Evolutionary conservation across 30 jellyfish, hydroid and myxozoan genomes (phyloP).

Genomic region (Nemopilema nomurai): DNA sequence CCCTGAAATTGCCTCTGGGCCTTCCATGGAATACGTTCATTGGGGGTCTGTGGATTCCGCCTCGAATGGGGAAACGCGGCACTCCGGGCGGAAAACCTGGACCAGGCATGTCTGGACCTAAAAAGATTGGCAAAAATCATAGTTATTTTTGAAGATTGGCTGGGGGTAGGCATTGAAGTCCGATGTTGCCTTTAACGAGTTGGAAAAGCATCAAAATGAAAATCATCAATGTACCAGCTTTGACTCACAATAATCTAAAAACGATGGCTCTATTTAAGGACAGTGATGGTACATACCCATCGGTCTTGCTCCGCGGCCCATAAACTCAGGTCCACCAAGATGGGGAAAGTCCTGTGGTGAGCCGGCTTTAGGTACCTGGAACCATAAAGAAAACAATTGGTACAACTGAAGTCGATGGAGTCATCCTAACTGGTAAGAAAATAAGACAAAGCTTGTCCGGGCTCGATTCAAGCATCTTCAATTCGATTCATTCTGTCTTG

Average conservation of each 20-base stretch:
- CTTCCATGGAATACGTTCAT: slow-evolving; percentile 34
- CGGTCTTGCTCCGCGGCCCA: slow-evolving; percentile 56
- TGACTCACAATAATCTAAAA: too few relatives aligned
- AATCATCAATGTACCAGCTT: too few relatives aligned
- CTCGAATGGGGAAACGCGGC: slow-evolving; percentile 65
- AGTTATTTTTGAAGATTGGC: too few relatives aligned
- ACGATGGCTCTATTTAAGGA: neutral
- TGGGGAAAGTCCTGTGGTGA: slow-evolving; percentile 42
- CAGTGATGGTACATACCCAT: slow-evolving; percentile 13
- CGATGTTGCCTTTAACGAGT: too few relatives aligned
- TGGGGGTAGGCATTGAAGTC: too few relatives aligned
- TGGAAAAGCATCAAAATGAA: too few relatives aligned
- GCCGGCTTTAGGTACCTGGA: slow-evolving; percentile 2
- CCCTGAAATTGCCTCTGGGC: slow-evolving; percentile 62
- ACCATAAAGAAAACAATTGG: neutral
- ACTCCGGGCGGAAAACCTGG: slow-evolving; percentile 54
- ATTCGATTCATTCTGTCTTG: too few relatives aligned
- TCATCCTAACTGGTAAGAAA: too few relatives aligned
- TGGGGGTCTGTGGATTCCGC: slow-evolving; percentile 59
- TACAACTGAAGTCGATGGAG: too few relatives aligned
- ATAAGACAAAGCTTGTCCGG: too few relatives aligned
- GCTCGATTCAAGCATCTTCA: too few relatives aligned
- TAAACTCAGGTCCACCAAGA: slow-evolving; percentile 42
- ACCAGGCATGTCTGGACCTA: slow-evolving; percentile 34
- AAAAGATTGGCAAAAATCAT: too few relatives aligned